A percentile compares a stretch with the other conserved stretches of the same genome.
Conservation (phyloP, 2,113 vertebrate genomes). For the Scophthalmus maximus region DNA sequence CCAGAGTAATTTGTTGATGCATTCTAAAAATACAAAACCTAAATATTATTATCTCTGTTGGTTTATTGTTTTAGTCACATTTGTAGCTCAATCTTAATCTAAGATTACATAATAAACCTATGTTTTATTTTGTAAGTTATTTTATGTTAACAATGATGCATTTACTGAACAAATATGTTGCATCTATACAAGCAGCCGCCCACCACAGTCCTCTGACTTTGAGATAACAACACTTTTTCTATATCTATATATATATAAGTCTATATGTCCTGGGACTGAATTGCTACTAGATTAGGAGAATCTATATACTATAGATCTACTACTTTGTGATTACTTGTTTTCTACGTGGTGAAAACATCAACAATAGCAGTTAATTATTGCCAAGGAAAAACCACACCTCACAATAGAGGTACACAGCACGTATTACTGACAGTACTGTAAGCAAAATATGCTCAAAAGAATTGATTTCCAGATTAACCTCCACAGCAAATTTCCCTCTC, state of each 20-base stretch:
- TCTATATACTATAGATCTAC: no score
- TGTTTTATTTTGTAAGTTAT: no score
- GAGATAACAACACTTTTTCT: background rate
- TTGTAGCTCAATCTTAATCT: no score
- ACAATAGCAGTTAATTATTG: background rate
- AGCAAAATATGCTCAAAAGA: conserved; percentile 31
- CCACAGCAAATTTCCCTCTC: conserved; percentile 29
- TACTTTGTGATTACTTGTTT: background rate
- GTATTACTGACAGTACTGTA: conserved; percentile 24
- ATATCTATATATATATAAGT: background rate
- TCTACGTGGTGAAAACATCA: background rate
- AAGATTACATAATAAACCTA: no score
- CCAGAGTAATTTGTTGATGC: no score
- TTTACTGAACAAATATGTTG: background rate
- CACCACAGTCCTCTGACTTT: no score
- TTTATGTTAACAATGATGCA: background rate
- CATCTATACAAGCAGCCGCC: background rate
- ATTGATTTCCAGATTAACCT: conserved; percentile 66
- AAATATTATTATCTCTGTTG: no score
- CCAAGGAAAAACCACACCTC: background rate
- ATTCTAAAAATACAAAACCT: no score
- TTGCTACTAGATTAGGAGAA: no score
- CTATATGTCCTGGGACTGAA: background rate
- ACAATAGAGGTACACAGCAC: background rate
- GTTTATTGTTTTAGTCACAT: no score